Base-by-base conservation (phyloP, 2,888 invertebrate genomes). In the Lasioglossum malachurum region DNA sequence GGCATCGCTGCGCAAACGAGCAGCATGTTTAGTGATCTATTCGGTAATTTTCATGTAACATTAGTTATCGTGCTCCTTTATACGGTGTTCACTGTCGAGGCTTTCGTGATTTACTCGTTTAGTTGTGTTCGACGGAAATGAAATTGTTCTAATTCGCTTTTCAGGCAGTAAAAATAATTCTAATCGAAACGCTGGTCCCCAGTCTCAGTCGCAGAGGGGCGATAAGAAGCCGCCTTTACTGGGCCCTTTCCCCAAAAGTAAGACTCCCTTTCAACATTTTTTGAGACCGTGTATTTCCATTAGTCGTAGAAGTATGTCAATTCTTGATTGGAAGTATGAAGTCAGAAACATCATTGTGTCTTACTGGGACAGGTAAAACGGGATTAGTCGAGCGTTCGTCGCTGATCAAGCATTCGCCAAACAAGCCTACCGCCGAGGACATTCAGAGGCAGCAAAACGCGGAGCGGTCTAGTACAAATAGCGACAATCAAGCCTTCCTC, bases 21-120 rank as follows among this genome's bases (percentile, higher is more conserved):
- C 27, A 98, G 97, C 95, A 99, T 99, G 97, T 98, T 99, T 94
- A 98, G 98, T 80, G 99, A 98, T 95, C 97, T 99, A 92, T 99
- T 99, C 95, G 98, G 99, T 95, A 96, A 67, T 67, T 67, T 67
- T 8, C 19, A 31, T 19, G 2, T 4, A 67, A 16, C 1, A 31
- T 16, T 64, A 67, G 8, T 35, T 7, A 31, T 8, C 35, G 19
- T 35, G 19, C 79, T 93, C 80, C 64, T 8, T 12, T 2, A 19
- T 10, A 23, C 8, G 23, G 19, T 23, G 49, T 49, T 23, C n/a
- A 10, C 10, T n/a, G 53, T 53, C 23, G 53, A n/a, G 53, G 53
- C 53, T n/a, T 53, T 53, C 53, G 53, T n/a, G 53, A 10, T n/a
- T 23, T n/a, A 53, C 53, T 53, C 0, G 23, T 53, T 53, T 3